These are phyloP conservation scores for Drosophila neonasuta DNA, from an alignment of 2,888 invertebrate genomes.

Conservation along the genomic window DNA sequence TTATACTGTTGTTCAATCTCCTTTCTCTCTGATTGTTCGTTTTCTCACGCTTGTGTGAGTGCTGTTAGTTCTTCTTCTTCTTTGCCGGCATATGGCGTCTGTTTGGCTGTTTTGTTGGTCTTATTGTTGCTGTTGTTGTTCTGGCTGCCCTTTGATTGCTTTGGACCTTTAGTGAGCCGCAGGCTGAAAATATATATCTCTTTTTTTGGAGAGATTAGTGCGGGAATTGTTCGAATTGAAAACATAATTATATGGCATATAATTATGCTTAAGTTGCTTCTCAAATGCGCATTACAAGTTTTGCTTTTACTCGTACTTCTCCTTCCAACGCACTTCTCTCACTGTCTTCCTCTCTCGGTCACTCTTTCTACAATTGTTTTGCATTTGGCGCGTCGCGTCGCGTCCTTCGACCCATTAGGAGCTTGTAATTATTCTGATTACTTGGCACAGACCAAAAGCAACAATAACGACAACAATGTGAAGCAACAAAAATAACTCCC, in stretches of 20 bases:
- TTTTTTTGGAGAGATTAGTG: slow-evolving; percentile 1
- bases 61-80: slow-evolving; percentile 24
- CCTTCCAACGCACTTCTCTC: neutral
- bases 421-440: slow-evolving; percentile 74
- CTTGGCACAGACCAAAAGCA: slow-evolving; percentile 54
- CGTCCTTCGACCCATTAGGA: slow-evolving; percentile 66
- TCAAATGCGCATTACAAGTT: slow-evolving; percentile 48
- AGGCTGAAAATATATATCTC: neutral
- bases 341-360: neutral
- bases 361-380: slow-evolving; percentile 51
- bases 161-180: slow-evolving; percentile 14
- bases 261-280: slow-evolving; percentile 39
- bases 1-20: slow-evolving; percentile 1
- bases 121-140: slow-evolving; percentile 11
- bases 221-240: slow-evolving; percentile 16
- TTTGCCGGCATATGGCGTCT: slow-evolving; percentile 70
- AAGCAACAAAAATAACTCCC: slow-evolving; percentile 43
- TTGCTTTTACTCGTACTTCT: neutral
- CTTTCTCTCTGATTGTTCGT: slow-evolving; percentile 13
- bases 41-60: slow-evolving; percentile 14
- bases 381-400: slow-evolving; percentile 45
- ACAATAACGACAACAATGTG: slow-evolving; percentile 20
- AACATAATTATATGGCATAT: slow-evolving; percentile 39
- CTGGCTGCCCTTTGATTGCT: slow-evolving; percentile 18
- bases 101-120: slow-evolving; percentile 13